These are phyloP conservation scores for Globia sparganii DNA, from an alignment of 2,888 invertebrate genomes.

Conservation along the genomic window DNA sequence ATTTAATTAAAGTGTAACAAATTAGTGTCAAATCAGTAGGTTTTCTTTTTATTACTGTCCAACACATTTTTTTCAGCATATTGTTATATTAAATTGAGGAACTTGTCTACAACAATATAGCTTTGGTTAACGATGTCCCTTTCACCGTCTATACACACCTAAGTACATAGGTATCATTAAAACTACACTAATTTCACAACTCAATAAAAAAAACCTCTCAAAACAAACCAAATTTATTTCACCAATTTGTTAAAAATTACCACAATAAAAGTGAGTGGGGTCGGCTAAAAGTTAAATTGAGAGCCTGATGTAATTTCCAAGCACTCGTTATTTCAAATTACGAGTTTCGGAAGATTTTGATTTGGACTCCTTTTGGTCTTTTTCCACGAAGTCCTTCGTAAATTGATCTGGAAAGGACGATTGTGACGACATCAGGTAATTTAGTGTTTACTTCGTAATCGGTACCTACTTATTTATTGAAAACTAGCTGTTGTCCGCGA, in stretches of 20 bases:
- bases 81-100: neutral
- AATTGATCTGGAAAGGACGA: constrained; percentile 37
- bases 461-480: neutral
- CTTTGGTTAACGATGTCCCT: neutral
- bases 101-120: neutral
- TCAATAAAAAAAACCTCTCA: constrained; percentile 18
- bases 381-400: constrained; percentile 37
- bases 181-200: constrained; percentile 20
- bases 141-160: neutral
- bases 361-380: constrained; percentile 23
- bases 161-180: neutral
- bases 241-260: constrained; percentile 63
- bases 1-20: too few relatives aligned
- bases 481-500: neutral
- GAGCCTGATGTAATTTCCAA: constrained; percentile 66
- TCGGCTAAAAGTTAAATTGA: constrained; percentile 70
- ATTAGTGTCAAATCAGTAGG: neutral
- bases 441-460: constrained; percentile 8
- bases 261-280: constrained; percentile 60
- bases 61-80: neutral
- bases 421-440: constrained; percentile 33
- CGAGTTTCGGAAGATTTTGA: constrained; percentile 49
- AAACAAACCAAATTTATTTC: constrained; percentile 12
- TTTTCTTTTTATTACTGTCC: neutral
- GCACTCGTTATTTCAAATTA: constrained; percentile 58